phyloP scores from a whole-genome alignment of 2,888 invertebrate genomes.

The Tetragonula carbonaria region DNA sequence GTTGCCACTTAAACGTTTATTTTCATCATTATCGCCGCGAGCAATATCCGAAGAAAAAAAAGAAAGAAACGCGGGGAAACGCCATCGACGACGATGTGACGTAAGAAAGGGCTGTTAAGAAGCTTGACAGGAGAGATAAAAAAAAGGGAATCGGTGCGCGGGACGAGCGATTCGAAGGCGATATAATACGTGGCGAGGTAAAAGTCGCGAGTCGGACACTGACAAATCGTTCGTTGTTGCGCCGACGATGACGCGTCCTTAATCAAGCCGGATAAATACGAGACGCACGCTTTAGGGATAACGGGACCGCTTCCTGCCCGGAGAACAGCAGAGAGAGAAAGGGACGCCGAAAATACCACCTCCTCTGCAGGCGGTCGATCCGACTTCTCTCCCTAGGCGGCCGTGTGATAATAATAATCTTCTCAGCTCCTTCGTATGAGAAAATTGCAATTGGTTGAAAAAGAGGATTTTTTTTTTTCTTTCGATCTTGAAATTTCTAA shows the following conservation, averaged over 20 bases:
- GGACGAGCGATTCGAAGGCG: constrained; percentile 5
- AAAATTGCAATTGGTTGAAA: not conserved
- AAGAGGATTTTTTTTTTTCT: no score
- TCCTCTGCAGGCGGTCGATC: not conserved
- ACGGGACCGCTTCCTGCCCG: constrained; percentile 54
- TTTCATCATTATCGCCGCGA: not conserved
- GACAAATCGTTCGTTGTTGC: constrained; percentile 56
- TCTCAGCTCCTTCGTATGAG: not conserved
- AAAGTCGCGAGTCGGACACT: constrained; percentile 33
- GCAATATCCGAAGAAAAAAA: not conserved
- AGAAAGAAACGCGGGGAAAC: not conserved
- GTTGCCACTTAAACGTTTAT: no score
- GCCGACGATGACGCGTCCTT: constrained; percentile 59
- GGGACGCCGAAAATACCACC: constrained; percentile 7
- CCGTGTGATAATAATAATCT: no score
- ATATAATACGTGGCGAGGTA: not conserved
- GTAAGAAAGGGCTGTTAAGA: constrained; percentile 8
- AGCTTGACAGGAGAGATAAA: not conserved
- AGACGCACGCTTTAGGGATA: constrained; percentile 55
- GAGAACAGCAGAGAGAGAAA: not conserved
- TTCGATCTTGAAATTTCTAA: no score
- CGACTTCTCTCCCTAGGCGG: no score
- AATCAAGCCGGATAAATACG: constrained; percentile 65
- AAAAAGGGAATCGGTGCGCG: constrained; percentile 15
- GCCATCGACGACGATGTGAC: not conserved